Evolutionary conservation across 1,140 invertebrate species (phyloP).

Genomic region (Euschistus heros): DNA sequence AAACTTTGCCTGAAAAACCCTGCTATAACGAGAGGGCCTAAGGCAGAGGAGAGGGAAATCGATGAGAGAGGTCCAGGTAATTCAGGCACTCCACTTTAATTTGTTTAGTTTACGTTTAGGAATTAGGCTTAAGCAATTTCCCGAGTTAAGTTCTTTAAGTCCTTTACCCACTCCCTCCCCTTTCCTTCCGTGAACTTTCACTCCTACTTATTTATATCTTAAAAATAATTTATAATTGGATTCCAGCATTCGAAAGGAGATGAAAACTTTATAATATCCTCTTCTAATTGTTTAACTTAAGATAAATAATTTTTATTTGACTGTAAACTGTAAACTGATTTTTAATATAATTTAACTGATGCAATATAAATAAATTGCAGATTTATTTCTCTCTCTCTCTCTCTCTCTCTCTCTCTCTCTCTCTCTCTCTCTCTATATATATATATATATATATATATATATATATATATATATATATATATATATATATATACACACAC

Average conservation of each 20-base stretch:
- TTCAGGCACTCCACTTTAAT: conserved; percentile 9
- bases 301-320: too few species aligned
- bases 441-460: too few species aligned
- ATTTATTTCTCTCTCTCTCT: too few species aligned
- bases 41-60: not conserved
- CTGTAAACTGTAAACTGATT: too few species aligned
- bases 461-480: too few species aligned
- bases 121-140: conserved; percentile 10
- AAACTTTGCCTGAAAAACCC: not conserved
- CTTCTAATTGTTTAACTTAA: too few species aligned
- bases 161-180: not conserved
- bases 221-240: conserved; percentile 6
- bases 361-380: too few species aligned
- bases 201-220: not conserved
- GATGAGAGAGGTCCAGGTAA: conserved; percentile 4
- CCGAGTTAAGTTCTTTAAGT: not conserved
- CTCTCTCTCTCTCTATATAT: too few species aligned
- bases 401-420: too few species aligned
- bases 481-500: too few species aligned
- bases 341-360: too few species aligned
- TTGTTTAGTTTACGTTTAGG: conserved; percentile 10
- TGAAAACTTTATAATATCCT: too few species aligned
- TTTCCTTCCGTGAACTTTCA: not conserved
- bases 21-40: not conserved
- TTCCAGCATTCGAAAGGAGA: not conserved